A percentile compares a stretch with the other conserved stretches of the same genome.
These are phyloP conservation scores for Laodelphax striatellus DNA, from an alignment of 1,140 invertebrate genomes.

Conservation along the genomic window DNA sequence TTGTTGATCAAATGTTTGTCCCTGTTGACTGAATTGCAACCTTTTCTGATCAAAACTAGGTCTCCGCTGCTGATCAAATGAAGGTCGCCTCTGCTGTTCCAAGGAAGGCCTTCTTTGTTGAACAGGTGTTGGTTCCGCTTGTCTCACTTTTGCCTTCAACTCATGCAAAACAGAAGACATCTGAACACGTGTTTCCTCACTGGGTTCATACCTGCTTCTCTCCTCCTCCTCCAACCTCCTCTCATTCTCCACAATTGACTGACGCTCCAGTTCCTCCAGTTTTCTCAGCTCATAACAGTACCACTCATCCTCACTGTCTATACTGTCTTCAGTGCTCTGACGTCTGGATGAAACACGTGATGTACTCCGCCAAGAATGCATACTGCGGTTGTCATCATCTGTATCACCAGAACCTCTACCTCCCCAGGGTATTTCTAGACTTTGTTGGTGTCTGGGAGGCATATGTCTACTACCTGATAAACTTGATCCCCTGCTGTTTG, in stretches of 20 bases:
- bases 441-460: conserved; percentile 59
- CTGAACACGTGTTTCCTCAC: conserved; percentile 57
- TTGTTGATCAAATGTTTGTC: no score
- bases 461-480: conserved; percentile 21
- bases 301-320: conserved; percentile 88
- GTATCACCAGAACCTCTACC: conserved; percentile 41
- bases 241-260: conserved; percentile 51
- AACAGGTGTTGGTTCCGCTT: conserved; percentile 2
- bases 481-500: not conserved
- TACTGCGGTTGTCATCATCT: conserved; percentile 72
- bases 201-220: conserved; percentile 37
- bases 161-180: conserved; percentile 67
- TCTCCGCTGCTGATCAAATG: not conserved
- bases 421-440: conserved; percentile 60
- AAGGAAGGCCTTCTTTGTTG: conserved; percentile 5
- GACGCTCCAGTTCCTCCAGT: conserved; percentile 72
- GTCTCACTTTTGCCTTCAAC: conserved; percentile 52
- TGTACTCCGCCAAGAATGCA: conserved; percentile 72
- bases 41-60: not conserved
- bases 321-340: conserved; percentile 85
- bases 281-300: conserved; percentile 80
- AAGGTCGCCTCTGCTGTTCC: not conserved
- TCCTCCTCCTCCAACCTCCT: conserved; percentile 29
- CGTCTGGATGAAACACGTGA: conserved; percentile 75
- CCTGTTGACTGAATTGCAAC: no score